These are phyloP conservation scores for Pocillopora meandrina DNA, from an alignment of 92 coral and sea anemone species.

Conservation along the genomic window DNA sequence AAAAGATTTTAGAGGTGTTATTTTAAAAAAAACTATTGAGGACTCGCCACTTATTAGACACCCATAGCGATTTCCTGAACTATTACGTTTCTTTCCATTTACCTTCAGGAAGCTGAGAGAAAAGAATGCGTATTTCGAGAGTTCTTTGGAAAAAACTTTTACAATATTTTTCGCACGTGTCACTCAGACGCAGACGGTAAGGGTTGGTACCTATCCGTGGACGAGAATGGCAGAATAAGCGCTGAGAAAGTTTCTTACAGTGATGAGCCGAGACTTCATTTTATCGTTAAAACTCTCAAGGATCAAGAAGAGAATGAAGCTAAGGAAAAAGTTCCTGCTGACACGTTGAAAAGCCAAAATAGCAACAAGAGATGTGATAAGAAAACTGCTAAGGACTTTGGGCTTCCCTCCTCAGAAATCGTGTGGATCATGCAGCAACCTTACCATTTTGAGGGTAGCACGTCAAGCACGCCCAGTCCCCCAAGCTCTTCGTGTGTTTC, in stretches of 20 bases:
- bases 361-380: constrained; percentile 5
- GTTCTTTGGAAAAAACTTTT: constrained; percentile 85
- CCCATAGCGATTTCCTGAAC: too few species aligned
- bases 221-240: constrained; percentile 71
- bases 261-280: constrained; percentile 85
- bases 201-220: constrained; percentile 91
- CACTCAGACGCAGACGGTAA: constrained; percentile 81
- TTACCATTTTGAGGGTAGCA: constrained; percentile 5
- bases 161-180: constrained; percentile 87
- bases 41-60: too few species aligned
- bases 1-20: too few species aligned
- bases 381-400: constrained; percentile 34
- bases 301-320: constrained; percentile 36
- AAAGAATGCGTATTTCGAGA: constrained; percentile 97
- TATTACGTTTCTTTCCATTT: not conserved
- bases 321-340: not conserved
- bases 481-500: constrained; percentile 63
- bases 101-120: constrained; percentile 11
- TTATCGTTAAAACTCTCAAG: constrained; percentile 75
- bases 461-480: constrained; percentile 70
- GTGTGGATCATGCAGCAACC: constrained; percentile 39
- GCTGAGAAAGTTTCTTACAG: constrained; percentile 74
- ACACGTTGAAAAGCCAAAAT: not conserved
- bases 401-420: constrained; percentile 41
- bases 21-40: too few species aligned